Evolutionary conservation across 1,140 invertebrate species (phyloP).

Genomic region (Vanessa atalanta): DNA sequence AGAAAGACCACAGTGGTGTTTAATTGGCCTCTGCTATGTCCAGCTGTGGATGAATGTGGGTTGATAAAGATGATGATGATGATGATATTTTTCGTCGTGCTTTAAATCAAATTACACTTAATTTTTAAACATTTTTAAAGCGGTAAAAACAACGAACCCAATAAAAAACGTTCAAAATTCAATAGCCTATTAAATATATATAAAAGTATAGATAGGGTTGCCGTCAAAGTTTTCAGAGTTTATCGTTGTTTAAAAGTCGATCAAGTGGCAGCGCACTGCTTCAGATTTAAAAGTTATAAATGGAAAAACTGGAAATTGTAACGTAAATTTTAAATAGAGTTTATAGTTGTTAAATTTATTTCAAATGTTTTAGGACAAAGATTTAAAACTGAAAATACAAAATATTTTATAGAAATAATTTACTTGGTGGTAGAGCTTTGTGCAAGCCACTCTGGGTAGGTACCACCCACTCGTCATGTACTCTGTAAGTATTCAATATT

Average conservation of each 20-base stretch:
- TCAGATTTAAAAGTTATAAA: conserved; percentile 17
- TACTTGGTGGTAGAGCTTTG: no score
- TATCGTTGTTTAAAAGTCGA: conserved; percentile 17
- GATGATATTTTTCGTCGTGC: no score
- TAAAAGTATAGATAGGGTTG: conserved; percentile 12
- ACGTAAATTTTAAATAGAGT: conserved; percentile 4
- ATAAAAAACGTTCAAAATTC: not conserved
- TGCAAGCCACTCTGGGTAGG: no score
- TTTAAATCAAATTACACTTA: no score
- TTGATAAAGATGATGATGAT: no score
- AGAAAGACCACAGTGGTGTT: no score
- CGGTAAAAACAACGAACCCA: not conserved
- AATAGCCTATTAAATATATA: conserved; percentile 2
- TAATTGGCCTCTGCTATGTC: no score
- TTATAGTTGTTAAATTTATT: not conserved
- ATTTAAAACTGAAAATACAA: not conserved
- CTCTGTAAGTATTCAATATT: no score
- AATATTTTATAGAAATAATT: no score
- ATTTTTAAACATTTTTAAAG: not conserved
- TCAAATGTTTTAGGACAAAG: not conserved
- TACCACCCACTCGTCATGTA: no score
- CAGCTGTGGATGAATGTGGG: no score
- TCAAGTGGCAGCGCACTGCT: conserved; percentile 16
- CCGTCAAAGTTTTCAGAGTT: conserved; percentile 3
- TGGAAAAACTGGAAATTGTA: conserved; percentile 8